Conservation (phyloP, 2,797 vertebrate species). For the Monodelphis domestica region DNA sequence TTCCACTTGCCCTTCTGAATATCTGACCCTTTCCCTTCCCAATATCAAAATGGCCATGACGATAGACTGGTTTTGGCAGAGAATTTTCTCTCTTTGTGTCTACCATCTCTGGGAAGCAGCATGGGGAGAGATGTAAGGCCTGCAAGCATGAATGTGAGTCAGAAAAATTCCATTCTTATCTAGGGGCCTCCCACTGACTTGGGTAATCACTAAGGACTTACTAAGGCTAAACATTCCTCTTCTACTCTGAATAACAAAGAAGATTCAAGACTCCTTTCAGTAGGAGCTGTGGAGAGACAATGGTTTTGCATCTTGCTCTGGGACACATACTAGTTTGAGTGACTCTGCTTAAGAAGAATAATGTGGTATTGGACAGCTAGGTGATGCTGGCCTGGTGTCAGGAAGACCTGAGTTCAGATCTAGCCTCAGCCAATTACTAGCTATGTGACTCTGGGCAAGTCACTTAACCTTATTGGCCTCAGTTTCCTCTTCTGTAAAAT, state of each 20-base stretch:
- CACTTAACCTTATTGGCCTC: too few relatives aligned
- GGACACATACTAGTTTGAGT: background rate
- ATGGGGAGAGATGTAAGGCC: background rate
- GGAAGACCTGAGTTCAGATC: too few relatives aligned
- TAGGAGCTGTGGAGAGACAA: background rate
- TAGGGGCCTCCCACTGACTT: background rate
- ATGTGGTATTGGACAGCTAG: too few relatives aligned
- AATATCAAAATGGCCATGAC: background rate
- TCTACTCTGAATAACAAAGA: background rate
- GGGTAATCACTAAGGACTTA: background rate
- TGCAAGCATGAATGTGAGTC: background rate
- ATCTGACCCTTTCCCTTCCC: background rate
- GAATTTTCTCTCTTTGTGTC: background rate
- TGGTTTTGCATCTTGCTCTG: background rate
- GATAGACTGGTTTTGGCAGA: background rate
- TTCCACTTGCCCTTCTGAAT: background rate
- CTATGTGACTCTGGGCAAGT: too few relatives aligned
- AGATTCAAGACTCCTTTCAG: background rate
- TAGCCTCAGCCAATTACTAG: too few relatives aligned
- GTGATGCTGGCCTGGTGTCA: too few relatives aligned
- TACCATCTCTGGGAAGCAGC: background rate
- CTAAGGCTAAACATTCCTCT: background rate
- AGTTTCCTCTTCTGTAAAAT: too few relatives aligned
- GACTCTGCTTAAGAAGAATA: background rate
- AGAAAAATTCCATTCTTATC: background rate